Evolutionary conservation across 2,888 invertebrate genomes (phyloP).

Genomic region (Chymomyza fuscimana): DNA sequence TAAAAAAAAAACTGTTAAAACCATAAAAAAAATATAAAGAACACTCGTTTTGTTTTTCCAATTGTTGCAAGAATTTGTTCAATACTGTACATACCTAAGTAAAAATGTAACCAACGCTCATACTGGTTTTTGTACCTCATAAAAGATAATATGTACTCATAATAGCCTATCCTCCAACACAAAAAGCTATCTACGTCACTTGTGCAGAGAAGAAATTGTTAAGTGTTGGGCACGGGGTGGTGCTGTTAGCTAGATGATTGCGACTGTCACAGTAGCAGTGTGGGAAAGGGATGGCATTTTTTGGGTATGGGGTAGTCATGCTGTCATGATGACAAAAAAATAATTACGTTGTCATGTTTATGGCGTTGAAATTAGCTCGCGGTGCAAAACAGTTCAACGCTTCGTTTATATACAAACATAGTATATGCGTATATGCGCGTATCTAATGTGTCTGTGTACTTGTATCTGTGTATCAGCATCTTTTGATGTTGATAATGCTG

Average conservation of each 20-base stretch:
- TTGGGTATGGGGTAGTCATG: slow-evolving; percentile 8
- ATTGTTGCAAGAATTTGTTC: no score
- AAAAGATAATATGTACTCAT: no score
- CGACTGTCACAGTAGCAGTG: not conserved
- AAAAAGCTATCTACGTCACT: no score
- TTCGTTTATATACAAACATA: not conserved
- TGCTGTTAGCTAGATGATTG: not conserved
- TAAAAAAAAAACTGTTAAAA: no score
- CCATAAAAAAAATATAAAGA: no score
- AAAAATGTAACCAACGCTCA: no score
- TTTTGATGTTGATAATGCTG: slow-evolving; percentile 62
- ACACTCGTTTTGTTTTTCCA: no score
- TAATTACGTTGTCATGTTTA: slow-evolving; percentile 73
- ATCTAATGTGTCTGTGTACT: not conserved
- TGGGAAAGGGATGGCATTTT: not conserved
- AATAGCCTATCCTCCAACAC: no score
- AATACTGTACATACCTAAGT: no score
- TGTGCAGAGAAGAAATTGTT: no score
- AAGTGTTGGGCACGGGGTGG: not conserved
- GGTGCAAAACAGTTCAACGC: slow-evolving; percentile 54
- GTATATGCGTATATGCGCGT: not conserved
- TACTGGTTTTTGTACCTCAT: no score
- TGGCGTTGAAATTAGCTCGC: slow-evolving; percentile 72
- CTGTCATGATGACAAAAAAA: slow-evolving; percentile 54
- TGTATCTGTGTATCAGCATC: slow-evolving; percentile 39